These are phyloP conservation scores for Pelvicachromis taeniatus DNA, from an alignment of 2,113 vertebrate genomes.

Conservation along the genomic window DNA sequence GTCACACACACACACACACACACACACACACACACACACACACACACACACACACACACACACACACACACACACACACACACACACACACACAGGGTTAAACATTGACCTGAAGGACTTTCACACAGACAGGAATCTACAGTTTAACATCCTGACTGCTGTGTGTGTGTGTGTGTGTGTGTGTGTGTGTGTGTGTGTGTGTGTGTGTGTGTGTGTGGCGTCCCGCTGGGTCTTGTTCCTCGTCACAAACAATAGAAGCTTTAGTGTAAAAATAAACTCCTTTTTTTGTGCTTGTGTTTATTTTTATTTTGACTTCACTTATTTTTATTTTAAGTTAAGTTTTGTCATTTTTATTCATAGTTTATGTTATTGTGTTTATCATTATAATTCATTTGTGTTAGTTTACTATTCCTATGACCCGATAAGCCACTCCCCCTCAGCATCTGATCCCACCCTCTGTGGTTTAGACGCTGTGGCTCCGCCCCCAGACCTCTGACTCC, in stretches of 20 bases:
- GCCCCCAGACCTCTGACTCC: neutral
- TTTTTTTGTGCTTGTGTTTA: neutral
- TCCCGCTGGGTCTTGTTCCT: neutral
- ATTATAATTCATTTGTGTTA: neutral
- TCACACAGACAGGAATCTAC: conserved; percentile 27
- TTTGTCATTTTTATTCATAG: neutral
- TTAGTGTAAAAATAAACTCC: conserved; percentile 4
- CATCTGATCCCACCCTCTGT: neutral
- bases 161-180: neutral
- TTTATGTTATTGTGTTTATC: neutral
- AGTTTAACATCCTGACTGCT: neutral
- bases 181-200: neutral
- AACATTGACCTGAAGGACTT: conserved; percentile 29
- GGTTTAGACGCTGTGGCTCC: neutral
- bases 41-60: neutral
- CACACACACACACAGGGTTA: neutral
- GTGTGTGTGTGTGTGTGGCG: neutral
- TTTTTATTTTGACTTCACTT: neutral
- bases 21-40: neutral
- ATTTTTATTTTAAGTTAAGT: neutral
- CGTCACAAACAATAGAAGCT: neutral
- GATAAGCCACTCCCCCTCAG: neutral
- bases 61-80: neutral
- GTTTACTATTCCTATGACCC: neutral
- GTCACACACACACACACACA: too few relatives aligned